Percentiles rank a stretch among this genome's conserved stretches.
These are phyloP conservation scores for Aporophyla lueneburgensis DNA, from an alignment of 2,888 invertebrate genomes.

Conservation along the genomic window DNA sequence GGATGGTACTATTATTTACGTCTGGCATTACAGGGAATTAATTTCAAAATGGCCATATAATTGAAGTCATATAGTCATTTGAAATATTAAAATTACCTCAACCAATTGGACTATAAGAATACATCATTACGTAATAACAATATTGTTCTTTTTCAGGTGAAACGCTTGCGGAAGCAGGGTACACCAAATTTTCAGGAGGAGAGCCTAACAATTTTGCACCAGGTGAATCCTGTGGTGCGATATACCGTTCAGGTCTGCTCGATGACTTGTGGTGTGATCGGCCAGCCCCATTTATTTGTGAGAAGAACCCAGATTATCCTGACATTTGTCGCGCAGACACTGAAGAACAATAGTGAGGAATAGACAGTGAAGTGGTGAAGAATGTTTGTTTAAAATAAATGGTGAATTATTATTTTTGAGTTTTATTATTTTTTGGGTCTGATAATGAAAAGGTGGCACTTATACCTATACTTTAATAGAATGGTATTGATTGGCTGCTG, in stretches of 20 bases:
- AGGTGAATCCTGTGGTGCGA: constrained; percentile 73
- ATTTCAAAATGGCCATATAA: too few species aligned
- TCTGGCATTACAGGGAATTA: too few species aligned
- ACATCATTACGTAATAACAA: background rate
- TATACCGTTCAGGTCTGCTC: constrained; percentile 67
- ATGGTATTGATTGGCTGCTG: background rate
- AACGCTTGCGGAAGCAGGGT: constrained; percentile 71
- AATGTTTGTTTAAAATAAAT: background rate
- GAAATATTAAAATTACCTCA: background rate
- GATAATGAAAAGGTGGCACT: background rate
- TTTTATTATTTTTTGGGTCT: background rate
- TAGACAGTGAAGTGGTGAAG: background rate
- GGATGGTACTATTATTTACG: too few species aligned
- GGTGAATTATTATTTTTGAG: background rate
- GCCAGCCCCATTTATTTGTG: constrained; percentile 51
- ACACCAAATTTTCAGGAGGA: constrained; percentile 67
- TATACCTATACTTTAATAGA: background rate
- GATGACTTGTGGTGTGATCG: constrained; percentile 72
- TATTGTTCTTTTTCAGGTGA: background rate
- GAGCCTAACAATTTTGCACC: constrained; percentile 72
- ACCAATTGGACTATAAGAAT: too few species aligned
- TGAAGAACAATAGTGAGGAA: background rate
- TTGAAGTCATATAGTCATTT: background rate
- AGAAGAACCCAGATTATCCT: constrained; percentile 54
- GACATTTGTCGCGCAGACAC: background rate